Conservation (phyloP, 1,140 invertebrate genomes). For the Manduca sexta region DNA sequence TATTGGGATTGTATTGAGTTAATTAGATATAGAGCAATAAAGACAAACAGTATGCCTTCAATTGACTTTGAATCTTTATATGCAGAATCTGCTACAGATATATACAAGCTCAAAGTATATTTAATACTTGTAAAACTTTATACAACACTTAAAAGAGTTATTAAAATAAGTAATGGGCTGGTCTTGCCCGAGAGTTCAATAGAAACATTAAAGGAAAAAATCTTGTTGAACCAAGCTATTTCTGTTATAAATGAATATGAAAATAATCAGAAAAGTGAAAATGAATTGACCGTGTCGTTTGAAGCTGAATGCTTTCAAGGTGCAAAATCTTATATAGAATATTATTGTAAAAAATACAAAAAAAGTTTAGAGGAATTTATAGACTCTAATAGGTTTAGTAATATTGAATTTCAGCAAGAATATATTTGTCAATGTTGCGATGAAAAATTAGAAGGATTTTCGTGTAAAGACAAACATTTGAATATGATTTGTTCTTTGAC, state of each 20-base stretch:
- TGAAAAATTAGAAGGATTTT: conserved; percentile 35
- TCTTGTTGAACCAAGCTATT: conserved; percentile 35
- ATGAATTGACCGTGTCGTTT: conserved; percentile 11
- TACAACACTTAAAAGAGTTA: conserved; percentile 26
- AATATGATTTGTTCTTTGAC: conserved; percentile 50
- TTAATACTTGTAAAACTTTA: conserved; percentile 34
- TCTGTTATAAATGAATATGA: conserved; percentile 25
- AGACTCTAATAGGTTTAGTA: conserved; percentile 13
- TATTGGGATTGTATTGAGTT: conserved; percentile 51
- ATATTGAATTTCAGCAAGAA: conserved; percentile 12
- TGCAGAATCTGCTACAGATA: conserved; percentile 25
- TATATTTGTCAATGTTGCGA: conserved; percentile 52
- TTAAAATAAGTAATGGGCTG: conserved; percentile 17
- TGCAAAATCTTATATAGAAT: conserved; percentile 37
- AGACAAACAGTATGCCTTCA: conserved; percentile 39
- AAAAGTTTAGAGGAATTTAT: conserved; percentile 16
- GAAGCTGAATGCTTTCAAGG: conserved; percentile 32
- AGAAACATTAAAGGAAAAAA: conserved; percentile 38
- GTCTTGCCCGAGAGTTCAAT: conserved; percentile 34
- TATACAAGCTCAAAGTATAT: conserved; percentile 51
- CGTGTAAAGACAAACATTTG: conserved; percentile 38
- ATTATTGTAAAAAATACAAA: conserved; percentile 39
- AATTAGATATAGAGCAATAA: conserved; percentile 39
- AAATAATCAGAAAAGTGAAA: neutral
- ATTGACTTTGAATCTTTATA: conserved; percentile 36